A percentile compares a stretch with the other conserved stretches of the same genome.
Evolutionary conservation across 2,888 invertebrate species (phyloP).

Genomic region (Cephonodes hylas): DNA sequence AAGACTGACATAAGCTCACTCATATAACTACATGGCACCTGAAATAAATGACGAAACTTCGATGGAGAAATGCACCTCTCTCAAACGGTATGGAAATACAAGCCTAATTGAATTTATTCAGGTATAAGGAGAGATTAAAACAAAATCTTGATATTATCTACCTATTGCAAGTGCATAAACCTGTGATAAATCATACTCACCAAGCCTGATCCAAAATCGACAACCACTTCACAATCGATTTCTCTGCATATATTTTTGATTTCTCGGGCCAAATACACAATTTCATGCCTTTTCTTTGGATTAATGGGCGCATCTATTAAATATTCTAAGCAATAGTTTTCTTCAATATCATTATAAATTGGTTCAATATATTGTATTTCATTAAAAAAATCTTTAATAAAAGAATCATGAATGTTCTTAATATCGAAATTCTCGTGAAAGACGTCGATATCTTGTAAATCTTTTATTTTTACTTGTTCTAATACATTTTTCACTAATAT

Average conservation of each 20-base stretch:
- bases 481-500: conserved; percentile 80
- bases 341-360: conserved; percentile 31
- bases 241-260: conserved; percentile 74
- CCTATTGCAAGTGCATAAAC: too few species aligned
- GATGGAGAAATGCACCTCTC: too few species aligned
- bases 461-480: conserved; percentile 72
- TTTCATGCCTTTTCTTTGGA: conserved; percentile 87
- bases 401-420: conserved; percentile 27
- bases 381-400: conserved; percentile 42
- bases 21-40: too few species aligned
- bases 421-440: conserved; percentile 36
- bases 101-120: too few species aligned
- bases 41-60: too few species aligned
- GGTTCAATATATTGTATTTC: conserved; percentile 42
- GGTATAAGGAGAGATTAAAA: too few species aligned
- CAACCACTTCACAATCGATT: conserved; percentile 72
- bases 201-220: conserved; percentile 89
- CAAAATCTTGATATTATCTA: too few species aligned
- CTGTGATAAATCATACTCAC: conserved; percentile 62
- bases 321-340: conserved; percentile 36
- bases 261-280: conserved; percentile 81
- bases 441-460: conserved; percentile 33
- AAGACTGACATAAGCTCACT: too few species aligned
- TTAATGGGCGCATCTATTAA: conserved; percentile 61
- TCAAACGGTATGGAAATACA: too few species aligned